Evolutionary conservation across 2,797 vertebrate genomes (phyloP).

Genomic region (Vultur gryphus): DNA sequence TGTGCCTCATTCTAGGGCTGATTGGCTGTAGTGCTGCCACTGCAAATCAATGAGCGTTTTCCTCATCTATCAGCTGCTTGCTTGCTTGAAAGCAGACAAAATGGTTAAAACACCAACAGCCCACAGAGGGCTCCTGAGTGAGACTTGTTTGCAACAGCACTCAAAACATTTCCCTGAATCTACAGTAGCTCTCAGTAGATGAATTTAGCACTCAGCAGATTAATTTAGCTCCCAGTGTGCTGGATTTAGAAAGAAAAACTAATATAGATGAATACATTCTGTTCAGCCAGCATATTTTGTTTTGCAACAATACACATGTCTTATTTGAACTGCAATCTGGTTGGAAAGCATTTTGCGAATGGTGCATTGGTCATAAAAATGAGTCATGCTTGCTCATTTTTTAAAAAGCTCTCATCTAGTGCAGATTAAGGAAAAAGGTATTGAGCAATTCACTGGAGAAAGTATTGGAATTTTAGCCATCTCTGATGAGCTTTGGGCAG

Average conservation of each 20-base stretch:
- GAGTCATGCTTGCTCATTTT: conserved; percentile 63
- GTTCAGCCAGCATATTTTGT: conserved; percentile 67
- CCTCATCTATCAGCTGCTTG: conserved; percentile 68
- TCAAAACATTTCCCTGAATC: conserved; percentile 42
- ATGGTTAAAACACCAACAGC: conserved; percentile 70
- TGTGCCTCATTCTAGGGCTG: conserved; percentile 55
- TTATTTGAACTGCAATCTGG: conserved; percentile 63
- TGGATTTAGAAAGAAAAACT: conserved; percentile 65
- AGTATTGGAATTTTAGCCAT: background rate
- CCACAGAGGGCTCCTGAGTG: conserved; percentile 72
- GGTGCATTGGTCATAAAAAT: conserved; percentile 64
- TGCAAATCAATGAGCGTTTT: conserved; percentile 68
- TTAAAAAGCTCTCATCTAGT: conserved; percentile 26
- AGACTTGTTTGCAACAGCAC: conserved; percentile 53
- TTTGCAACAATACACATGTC: conserved; percentile 66
- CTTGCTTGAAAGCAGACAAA: conserved; percentile 71
- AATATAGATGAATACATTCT: conserved; percentile 64
- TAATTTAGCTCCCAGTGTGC: conserved; percentile 63
- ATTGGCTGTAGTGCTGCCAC: conserved; percentile 57
- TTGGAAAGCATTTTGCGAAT: conserved; percentile 46
- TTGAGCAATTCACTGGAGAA: conserved; percentile 18
- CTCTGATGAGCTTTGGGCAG: background rate
- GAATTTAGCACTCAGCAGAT: conserved; percentile 67
- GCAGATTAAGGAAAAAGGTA: conserved; percentile 26
- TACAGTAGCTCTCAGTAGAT: conserved; percentile 60